Conservation (phyloP, 2,797 vertebrate species). For the Bryconaethiops microstoma region DNA sequence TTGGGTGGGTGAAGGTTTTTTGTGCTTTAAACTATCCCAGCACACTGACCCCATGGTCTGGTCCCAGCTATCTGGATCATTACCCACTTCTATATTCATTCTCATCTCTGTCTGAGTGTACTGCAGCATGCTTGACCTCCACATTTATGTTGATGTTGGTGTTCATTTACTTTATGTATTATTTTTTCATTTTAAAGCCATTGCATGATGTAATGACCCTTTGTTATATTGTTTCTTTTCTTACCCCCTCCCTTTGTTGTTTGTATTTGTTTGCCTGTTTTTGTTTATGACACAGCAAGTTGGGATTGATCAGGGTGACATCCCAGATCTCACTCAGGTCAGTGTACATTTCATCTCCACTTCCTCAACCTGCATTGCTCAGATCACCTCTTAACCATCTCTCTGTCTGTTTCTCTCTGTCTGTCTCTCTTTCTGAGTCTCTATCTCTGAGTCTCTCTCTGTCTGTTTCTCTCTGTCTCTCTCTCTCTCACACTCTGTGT, state of each 20-base stretch:
- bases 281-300: conserved; percentile 88
- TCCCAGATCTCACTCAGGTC: conserved; percentile 97
- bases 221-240: conserved; percentile 62
- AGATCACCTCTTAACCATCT: conserved; percentile 19
- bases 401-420: conserved; percentile 5
- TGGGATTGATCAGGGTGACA: conserved; percentile 96
- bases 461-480: not conserved
- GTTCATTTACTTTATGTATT: conserved; percentile 65
- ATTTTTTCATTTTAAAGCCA: conserved; percentile 71
- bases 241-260: conserved; percentile 48
- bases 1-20: not conserved
- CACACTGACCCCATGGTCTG: conserved; percentile 3
- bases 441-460: conserved; percentile 8
- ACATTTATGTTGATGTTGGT: conserved; percentile 49
- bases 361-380: conserved; percentile 24
- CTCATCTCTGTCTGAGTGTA: conserved; percentile 47
- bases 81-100: conserved; percentile 57
- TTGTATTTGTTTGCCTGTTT: conserved; percentile 60
- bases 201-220: conserved; percentile 79
- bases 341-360: conserved; percentile 82
- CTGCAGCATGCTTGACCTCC: conserved; percentile 60
- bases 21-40: conserved; percentile 11
- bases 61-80: conserved; percentile 23
- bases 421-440: conserved; percentile 21
- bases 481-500: not conserved